A percentile compares a stretch with the other conserved stretches of the same genome.
Conservation (phyloP, 1,140 invertebrate genomes). For the Papilio aristodemus region DNA sequence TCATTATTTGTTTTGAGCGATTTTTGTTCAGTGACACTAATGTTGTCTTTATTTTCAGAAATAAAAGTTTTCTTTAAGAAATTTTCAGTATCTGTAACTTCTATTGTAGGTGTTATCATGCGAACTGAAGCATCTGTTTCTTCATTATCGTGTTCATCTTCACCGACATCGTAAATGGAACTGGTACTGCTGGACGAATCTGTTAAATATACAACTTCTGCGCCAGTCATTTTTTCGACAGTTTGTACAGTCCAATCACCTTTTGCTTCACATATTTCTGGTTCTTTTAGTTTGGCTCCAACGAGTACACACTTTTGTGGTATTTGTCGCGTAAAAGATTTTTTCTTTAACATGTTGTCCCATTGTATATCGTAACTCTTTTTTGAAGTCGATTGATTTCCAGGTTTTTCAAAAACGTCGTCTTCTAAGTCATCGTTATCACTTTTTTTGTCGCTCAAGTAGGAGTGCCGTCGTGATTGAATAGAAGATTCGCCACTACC, state of each 20-base stretch:
- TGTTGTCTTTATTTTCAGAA: constrained; percentile 35
- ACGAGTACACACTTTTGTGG: constrained; percentile 75
- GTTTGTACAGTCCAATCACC: constrained; percentile 73
- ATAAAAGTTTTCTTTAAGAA: constrained; percentile 63
- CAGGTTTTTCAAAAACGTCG: constrained; percentile 69
- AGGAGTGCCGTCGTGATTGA: constrained; percentile 70
- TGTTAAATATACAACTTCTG: constrained; percentile 77
- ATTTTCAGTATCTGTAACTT: constrained; percentile 71
- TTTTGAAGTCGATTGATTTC: constrained; percentile 37
- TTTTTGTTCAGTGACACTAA: constrained; percentile 13
- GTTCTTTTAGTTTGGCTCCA: constrained; percentile 74
- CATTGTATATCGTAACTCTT: constrained; percentile 42
- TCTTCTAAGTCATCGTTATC: constrained; percentile 76
- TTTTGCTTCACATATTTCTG: constrained; percentile 72
- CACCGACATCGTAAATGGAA: constrained; percentile 69
- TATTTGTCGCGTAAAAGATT: constrained; percentile 51
- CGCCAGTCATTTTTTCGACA: constrained; percentile 70
- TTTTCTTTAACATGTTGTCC: constrained; percentile 41
- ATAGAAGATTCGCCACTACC: constrained; percentile 81
- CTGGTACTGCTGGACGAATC: constrained; percentile 78
- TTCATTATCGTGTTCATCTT: constrained; percentile 58
- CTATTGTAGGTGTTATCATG: constrained; percentile 76
- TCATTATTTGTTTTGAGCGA: constrained; percentile 7
- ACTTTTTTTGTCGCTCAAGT: constrained; percentile 71
- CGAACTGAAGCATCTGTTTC: constrained; percentile 70